Conservation (phyloP, 1,140 invertebrate genomes). For the Drosophila gunungcola region DNA sequence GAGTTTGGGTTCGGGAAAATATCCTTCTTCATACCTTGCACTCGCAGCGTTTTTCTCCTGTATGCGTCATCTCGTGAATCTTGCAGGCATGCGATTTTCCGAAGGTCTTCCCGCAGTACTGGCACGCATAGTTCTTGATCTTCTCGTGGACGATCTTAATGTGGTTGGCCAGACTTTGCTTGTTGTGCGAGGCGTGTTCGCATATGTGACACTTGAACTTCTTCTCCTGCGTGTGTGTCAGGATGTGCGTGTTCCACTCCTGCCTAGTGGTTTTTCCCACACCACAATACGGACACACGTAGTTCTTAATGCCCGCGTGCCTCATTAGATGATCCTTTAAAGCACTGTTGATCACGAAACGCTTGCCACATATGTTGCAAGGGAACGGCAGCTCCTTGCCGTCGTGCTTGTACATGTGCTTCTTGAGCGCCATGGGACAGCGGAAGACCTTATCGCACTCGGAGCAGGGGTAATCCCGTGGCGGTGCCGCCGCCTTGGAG, state of each 20-base stretch:
- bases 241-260: constrained; percentile 82
- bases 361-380: constrained; percentile 86
- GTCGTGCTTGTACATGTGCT: constrained; percentile 86
- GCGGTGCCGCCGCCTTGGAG: constrained; percentile 69
- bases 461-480: constrained; percentile 71
- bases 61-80: constrained; percentile 84
- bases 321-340: constrained; percentile 81
- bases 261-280: constrained; percentile 79
- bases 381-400: constrained; percentile 86
- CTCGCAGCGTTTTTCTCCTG: constrained; percentile 85
- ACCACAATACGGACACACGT: constrained; percentile 80
- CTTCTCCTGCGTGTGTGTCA: constrained; percentile 80
- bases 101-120: constrained; percentile 82
- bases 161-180: constrained; percentile 77
- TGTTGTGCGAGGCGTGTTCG: constrained; percentile 78
- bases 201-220: constrained; percentile 82
- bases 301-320: constrained; percentile 82
- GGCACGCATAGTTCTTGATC: constrained; percentile 80
- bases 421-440: constrained; percentile 80
- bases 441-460: constrained; percentile 81
- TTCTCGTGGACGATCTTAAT: constrained; percentile 82
- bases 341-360: constrained; percentile 79
- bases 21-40: constrained; percentile 59
- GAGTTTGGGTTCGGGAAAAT: not conserved
- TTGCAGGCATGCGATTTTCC: constrained; percentile 83